Conservation (phyloP, 1,140 invertebrate genomes). For the Thereuonema tuberculata region DNA sequence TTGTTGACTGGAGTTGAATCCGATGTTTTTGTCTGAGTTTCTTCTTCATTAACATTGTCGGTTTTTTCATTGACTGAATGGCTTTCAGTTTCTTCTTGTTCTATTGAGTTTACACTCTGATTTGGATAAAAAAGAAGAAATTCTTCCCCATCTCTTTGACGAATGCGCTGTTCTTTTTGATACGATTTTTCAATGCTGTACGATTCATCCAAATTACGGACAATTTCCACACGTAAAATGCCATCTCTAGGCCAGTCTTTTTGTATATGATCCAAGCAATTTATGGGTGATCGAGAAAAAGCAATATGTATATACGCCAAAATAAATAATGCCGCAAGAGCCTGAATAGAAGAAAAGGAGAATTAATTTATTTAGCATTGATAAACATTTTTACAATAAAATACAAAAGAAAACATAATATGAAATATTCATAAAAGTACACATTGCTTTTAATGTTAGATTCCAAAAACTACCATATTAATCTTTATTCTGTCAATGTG, state of each 20-base stretch:
- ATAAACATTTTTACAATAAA: no score
- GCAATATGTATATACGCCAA: slow-evolving; percentile 89
- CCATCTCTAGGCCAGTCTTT: slow-evolving; percentile 89
- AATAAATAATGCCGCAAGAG: slow-evolving; percentile 74
- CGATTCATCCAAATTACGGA: slow-evolving; percentile 49
- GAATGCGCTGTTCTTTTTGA: slow-evolving; percentile 55
- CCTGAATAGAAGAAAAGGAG: slow-evolving; percentile 39
- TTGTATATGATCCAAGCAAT: slow-evolving; percentile 79
- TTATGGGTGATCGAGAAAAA: slow-evolving; percentile 82
- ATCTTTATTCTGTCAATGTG: no score
- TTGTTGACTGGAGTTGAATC: no score
- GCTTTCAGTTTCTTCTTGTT: neutral
- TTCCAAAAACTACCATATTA: no score
- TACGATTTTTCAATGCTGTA: slow-evolving; percentile 68
- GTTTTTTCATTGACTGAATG: neutral
- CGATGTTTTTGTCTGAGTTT: no score
- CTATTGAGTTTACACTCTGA: slow-evolving; percentile 4
- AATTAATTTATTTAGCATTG: neutral
- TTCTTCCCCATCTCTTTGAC: slow-evolving; percentile 48
- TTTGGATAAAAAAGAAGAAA: slow-evolving; percentile 31
- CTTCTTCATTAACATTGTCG: no score
- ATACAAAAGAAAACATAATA: no score
- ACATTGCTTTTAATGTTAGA: no score
- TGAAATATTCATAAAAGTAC: no score
- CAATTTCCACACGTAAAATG: slow-evolving; percentile 89